A percentile compares a stretch with the other conserved stretches of the same genome.
These are phyloP conservation scores for Acomys russatus DNA, from an alignment of 2,797 vertebrate genomes.

Conservation along the genomic window DNA sequence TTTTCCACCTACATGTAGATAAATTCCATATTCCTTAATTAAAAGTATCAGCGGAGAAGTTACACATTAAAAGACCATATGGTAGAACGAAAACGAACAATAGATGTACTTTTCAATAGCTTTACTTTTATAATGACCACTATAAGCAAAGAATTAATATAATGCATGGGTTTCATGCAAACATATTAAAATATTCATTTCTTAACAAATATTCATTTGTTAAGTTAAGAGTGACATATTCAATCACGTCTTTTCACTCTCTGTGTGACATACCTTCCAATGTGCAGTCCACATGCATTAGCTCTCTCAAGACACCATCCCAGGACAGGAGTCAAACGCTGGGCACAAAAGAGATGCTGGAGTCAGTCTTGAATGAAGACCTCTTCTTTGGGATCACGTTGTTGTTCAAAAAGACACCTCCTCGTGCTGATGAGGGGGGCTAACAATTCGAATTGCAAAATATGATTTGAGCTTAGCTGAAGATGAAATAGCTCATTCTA, in stretches of 20 bases:
- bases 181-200: slow-evolving; percentile 16
- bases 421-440: not conserved
- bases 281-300: slow-evolving; percentile 29
- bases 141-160: slow-evolving; percentile 48
- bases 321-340: slow-evolving; percentile 42
- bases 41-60: slow-evolving; percentile 59
- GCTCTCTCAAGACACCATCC: slow-evolving; percentile 29
- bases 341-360: not conserved
- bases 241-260: not conserved
- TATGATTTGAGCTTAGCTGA: slow-evolving; percentile 45
- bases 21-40: slow-evolving; percentile 65
- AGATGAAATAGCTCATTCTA: slow-evolving; percentile 50
- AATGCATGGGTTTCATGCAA: not conserved
- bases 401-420: slow-evolving; percentile 64
- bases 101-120: slow-evolving; percentile 29
- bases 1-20: slow-evolving; percentile 62
- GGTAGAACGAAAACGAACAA: slow-evolving; percentile 57
- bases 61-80: slow-evolving; percentile 56
- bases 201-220: too few relatives aligned
- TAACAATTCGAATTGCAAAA: slow-evolving; percentile 24
- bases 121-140: not conserved
- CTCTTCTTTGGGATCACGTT: slow-evolving; percentile 62
- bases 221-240: slow-evolving; percentile 39
- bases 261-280: slow-evolving; percentile 75
- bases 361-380: slow-evolving; percentile 25